Conservation (phyloP, 1,140 invertebrate species). For the Berghia stephanieae region DNA sequence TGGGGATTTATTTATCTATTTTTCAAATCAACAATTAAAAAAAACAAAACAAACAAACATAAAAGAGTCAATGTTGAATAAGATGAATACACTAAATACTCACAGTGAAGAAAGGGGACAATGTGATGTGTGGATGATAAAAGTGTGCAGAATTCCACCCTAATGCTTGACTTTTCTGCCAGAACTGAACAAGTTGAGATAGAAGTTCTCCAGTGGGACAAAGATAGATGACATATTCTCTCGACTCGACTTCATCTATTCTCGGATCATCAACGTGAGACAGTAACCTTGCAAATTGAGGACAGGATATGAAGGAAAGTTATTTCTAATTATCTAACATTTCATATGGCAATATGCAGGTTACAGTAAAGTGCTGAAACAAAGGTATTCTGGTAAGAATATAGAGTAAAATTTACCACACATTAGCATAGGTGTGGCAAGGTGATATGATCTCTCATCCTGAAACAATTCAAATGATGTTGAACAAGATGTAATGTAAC, state of each 20-base stretch:
- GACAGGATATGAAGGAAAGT: not conserved
- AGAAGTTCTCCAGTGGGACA: slow-evolving; percentile 81
- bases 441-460: not conserved
- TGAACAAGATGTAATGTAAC: too few species aligned
- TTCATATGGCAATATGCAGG: not conserved
- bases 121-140: slow-evolving; percentile 87
- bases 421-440: not conserved
- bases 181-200: slow-evolving; percentile 79
- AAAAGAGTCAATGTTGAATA: too few species aligned
- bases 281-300: slow-evolving; percentile 69
- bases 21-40: too few species aligned
- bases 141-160: slow-evolving; percentile 90
- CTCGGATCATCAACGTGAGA: slow-evolving; percentile 86
- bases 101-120: slow-evolving; percentile 90
- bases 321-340: not conserved
- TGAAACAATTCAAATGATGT: not conserved
- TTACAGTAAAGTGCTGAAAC: not conserved
- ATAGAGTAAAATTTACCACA: not conserved
- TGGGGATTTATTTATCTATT: too few species aligned
- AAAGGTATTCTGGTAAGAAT: not conserved
- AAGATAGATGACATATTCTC: slow-evolving; percentile 87
- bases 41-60: too few species aligned
- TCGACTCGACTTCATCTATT: slow-evolving; percentile 77
- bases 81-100: slow-evolving; percentile 50
- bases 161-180: slow-evolving; percentile 78